Base-by-base conservation (phyloP, 1,140 invertebrate species). In the Idris sp. region DNA sequence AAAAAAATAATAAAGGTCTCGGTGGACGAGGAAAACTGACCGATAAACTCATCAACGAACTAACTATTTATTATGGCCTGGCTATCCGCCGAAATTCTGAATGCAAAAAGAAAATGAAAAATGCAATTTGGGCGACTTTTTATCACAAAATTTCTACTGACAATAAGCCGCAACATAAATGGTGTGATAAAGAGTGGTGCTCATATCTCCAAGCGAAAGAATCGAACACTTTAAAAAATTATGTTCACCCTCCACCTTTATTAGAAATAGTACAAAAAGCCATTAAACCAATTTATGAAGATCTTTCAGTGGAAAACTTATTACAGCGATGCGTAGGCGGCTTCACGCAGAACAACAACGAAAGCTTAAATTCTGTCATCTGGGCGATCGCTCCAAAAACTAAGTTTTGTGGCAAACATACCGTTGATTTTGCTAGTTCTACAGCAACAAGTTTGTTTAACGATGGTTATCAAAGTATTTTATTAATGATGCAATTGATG, bases 301-400 rank as follows among this genome's bases (percentile, higher is more conserved):
- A 49, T 4, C 28, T 62, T 16, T 40, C 22, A 9, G 16, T 22
- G 2, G 58, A 40, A 1, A 25, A 48, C 14, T 36, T 62, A 8
- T 28, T 62, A 0, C 18, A 43, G 2, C 26, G 51, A n/a, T 68
- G 53, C 25, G 6, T 58, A 1, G 51, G 64, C 14, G 43, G 51
- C 5, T 41, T 80, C 33, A 80, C 76, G 15, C 83, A 75, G 30
- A 75, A 75, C 18, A 33, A 22, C 44, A 73, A 74, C 16, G 30
- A 68, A 48, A 54, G 53, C 8, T 59, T 54, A 8, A 62, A 62
- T 18, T 11, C 33, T 2, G 14, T 15, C 11, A n/a, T 36, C 1
- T 36, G 33, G 33, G 33, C 4, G 0, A 14, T 36, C 1, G 33
- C 33, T 36, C 33, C 33, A 15, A 36, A 36, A 10, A 22, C 19